Evolutionary conservation across 2,888 invertebrate genomes (phyloP).

Genomic region (Chrysodeixis includens): DNA sequence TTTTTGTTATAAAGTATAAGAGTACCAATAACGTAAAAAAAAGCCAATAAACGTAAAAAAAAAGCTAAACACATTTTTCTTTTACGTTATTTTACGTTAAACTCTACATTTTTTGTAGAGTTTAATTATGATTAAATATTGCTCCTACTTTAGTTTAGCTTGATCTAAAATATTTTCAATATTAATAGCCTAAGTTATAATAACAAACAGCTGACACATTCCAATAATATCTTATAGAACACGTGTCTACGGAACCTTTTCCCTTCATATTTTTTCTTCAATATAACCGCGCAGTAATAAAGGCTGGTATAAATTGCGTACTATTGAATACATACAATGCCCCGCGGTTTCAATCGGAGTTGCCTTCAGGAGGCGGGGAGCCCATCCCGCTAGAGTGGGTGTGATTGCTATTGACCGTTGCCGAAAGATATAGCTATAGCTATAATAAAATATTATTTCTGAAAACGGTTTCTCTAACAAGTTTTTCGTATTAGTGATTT

Average conservation of each 20-base stretch:
- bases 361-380: slow-evolving; percentile 68
- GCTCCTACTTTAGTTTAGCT: too few relatives aligned
- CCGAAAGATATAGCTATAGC: too few relatives aligned
- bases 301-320: slow-evolving; percentile 45
- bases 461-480: too few relatives aligned
- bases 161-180: too few relatives aligned
- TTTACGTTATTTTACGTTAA: too few relatives aligned
- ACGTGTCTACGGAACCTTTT: slow-evolving; percentile 17
- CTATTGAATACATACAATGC: slow-evolving; percentile 64
- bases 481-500: too few relatives aligned
- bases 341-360: slow-evolving; percentile 38
- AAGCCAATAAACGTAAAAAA: too few relatives aligned
- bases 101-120: too few relatives aligned
- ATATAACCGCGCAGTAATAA: slow-evolving; percentile 30
- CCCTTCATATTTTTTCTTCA: slow-evolving; percentile 3
- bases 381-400: slow-evolving; percentile 75
- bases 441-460: not conserved
- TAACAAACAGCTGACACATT: not conserved
- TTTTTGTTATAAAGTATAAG: too few relatives aligned
- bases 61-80: too few relatives aligned
- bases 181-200: not conserved
- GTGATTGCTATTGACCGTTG: slow-evolving; percentile 70
- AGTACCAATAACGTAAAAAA: too few relatives aligned
- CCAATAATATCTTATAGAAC: not conserved
- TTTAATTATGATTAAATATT: too few relatives aligned